A percentile compares a stretch with the other conserved stretches of the same genome.
These are phyloP conservation scores for Phrixothrix hirtus DNA, from an alignment of 2,888 invertebrate species.

Conservation along the genomic window DNA sequence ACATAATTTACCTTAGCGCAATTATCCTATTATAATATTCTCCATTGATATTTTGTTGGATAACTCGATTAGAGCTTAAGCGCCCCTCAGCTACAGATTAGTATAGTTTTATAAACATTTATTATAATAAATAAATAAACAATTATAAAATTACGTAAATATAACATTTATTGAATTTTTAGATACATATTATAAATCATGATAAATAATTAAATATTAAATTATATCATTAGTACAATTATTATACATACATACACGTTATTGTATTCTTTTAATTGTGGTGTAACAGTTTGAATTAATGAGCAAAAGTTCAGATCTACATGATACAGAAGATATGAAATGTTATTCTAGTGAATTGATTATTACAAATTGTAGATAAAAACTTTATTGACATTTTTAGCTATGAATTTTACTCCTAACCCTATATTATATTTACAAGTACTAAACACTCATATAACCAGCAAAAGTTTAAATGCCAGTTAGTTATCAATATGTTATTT, in stretches of 20 bases:
- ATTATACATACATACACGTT: slow-evolving; percentile 34
- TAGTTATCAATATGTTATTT: slow-evolving; percentile 18
- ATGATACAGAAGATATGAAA: slow-evolving; percentile 30
- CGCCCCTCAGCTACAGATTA: no score
- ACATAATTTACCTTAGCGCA: no score
- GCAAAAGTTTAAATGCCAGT: slow-evolving; percentile 24
- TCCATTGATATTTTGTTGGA: no score
- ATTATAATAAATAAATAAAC: no score
- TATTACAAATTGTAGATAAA: slow-evolving; percentile 35
- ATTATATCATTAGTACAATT: slow-evolving; percentile 35
- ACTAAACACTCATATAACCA: slow-evolving; percentile 29
- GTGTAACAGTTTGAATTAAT: slow-evolving; percentile 21
- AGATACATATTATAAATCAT: slow-evolving; percentile 34
- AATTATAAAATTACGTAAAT: slow-evolving; percentile 35
- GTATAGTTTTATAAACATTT: no score
- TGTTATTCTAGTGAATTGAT: slow-evolving; percentile 21
- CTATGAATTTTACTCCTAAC: slow-evolving; percentile 28
- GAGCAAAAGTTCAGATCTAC: slow-evolving; percentile 29
- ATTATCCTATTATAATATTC: no score
- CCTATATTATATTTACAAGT: slow-evolving; percentile 35
- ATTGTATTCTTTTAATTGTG: slow-evolving; percentile 14
- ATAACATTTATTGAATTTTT: slow-evolving; percentile 42
- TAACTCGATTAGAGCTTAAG: no score
- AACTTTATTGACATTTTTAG: slow-evolving; percentile 35
- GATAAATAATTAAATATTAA: slow-evolving; percentile 36